Conservation (phyloP, 2,888 invertebrate species). For the Panzeria rudis region DNA sequence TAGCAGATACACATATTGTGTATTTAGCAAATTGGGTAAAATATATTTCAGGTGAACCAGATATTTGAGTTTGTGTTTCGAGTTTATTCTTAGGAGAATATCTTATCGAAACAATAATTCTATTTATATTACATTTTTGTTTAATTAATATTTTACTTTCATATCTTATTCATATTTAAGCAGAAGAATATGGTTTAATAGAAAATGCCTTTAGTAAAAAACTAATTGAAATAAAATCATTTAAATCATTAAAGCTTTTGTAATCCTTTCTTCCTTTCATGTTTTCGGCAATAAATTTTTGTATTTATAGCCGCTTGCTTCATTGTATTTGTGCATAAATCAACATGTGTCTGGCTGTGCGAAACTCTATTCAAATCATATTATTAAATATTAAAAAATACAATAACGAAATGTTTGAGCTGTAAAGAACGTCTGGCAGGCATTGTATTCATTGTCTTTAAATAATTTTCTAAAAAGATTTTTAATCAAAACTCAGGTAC, state of each 20-base stretch:
- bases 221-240: no score
- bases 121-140: no score
- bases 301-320: neutral
- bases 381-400: conserved; percentile 18
- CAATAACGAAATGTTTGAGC: conserved; percentile 8
- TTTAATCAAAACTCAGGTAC: conserved; percentile 6
- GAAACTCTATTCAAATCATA: neutral
- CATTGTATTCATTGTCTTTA: neutral
- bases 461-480: neutral
- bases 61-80: no score
- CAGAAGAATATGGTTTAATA: no score
- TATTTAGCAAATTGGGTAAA: neutral
- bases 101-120: neutral
- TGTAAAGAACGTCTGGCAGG: neutral
- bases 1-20: neutral
- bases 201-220: no score
- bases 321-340: neutral
- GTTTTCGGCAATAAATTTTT: neutral
- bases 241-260: no score
- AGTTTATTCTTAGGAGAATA: no score
- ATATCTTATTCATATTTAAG: no score
- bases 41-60: neutral
- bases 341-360: neutral
- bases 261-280: neutral
- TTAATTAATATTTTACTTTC: no score